Conservation (phyloP, 2,888 invertebrate genomes). For the Epirrita christyi region DNA sequence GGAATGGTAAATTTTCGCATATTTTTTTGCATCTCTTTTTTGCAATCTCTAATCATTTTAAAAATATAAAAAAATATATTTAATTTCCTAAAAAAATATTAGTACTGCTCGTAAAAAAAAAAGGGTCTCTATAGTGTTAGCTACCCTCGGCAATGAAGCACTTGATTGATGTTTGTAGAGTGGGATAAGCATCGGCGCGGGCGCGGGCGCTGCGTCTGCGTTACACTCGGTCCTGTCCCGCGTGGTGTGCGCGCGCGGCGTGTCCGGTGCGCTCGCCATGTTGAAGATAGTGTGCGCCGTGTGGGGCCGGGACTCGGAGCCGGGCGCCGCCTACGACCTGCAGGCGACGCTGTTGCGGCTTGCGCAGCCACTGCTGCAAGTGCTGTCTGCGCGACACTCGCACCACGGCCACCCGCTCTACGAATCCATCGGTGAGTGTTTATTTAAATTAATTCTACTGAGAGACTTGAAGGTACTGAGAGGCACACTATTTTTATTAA, state of each 20-base stretch:
- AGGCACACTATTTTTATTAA: too few relatives aligned
- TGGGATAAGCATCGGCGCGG: constrained; percentile 67
- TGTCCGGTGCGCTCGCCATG: constrained; percentile 57
- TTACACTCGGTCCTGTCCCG: constrained; percentile 67
- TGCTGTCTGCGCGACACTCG: constrained; percentile 86
- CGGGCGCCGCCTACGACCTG: constrained; percentile 52
- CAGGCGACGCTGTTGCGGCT: constrained; percentile 84
- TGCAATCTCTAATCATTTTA: too few relatives aligned
- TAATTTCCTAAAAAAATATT: too few relatives aligned
- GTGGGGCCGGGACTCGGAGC: constrained; percentile 84
- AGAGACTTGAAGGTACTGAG: too few relatives aligned
- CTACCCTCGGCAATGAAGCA: too few relatives aligned
- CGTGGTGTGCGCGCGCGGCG: constrained; percentile 66
- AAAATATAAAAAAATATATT: too few relatives aligned
- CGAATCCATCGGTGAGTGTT: constrained; percentile 83
- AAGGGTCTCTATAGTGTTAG: too few relatives aligned
- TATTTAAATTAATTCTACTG: too few relatives aligned
- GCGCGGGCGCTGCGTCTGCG: constrained; percentile 68
- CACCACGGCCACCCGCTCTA: constrained; percentile 87
- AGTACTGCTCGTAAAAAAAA: too few relatives aligned
- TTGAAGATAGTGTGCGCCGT: constrained; percentile 83
- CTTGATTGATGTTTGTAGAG: too few relatives aligned
- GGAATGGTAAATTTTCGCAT: too few relatives aligned
- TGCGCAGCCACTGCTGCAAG: constrained; percentile 88
- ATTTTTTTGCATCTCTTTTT: too few relatives aligned